Percentiles rank a stretch among this genome's conserved stretches.
phyloP scores from a whole-genome alignment of 2,888 invertebrate species.

The Spodoptera exigua region DNA sequence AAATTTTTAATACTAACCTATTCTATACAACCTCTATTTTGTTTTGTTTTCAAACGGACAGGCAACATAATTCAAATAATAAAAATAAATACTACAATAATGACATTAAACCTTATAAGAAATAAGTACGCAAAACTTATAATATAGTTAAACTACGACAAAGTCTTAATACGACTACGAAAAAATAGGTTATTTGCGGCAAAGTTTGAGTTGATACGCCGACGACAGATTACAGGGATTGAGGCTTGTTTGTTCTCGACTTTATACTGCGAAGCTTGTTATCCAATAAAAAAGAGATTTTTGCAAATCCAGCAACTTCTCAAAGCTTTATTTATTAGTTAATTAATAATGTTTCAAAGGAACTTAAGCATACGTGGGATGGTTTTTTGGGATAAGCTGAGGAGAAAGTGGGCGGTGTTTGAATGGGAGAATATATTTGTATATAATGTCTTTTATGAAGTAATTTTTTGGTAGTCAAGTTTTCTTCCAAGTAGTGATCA shows the following conservation, averaged over 20 bases:
- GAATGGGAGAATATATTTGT: not conserved
- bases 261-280: slow-evolving; percentile 29
- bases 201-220: slow-evolving; percentile 47
- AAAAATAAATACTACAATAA: too few relatives aligned
- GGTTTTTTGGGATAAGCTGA: too few relatives aligned
- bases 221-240: slow-evolving; percentile 43
- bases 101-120: not conserved
- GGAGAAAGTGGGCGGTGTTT: not conserved
- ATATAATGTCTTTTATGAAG: not conserved
- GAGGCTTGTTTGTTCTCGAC: slow-evolving; percentile 41
- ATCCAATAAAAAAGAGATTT: slow-evolving; percentile 50
- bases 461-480: too few relatives aligned
- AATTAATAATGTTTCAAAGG: slow-evolving; percentile 13
- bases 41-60: too few relatives aligned
- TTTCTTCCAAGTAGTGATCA: too few relatives aligned
- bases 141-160: slow-evolving; percentile 25
- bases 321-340: slow-evolving; percentile 15
- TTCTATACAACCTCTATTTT: too few relatives aligned
- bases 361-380: too few relatives aligned
- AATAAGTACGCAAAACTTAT: not conserved
- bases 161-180: slow-evolving; percentile 31
- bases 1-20: too few relatives aligned
- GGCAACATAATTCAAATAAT: too few relatives aligned
- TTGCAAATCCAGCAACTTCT: slow-evolving; percentile 37
- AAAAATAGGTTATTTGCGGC: slow-evolving; percentile 48